Evolutionary conservation across 2,797 vertebrate genomes (phyloP).

Genomic region (Enteromius argenteus): DNA sequence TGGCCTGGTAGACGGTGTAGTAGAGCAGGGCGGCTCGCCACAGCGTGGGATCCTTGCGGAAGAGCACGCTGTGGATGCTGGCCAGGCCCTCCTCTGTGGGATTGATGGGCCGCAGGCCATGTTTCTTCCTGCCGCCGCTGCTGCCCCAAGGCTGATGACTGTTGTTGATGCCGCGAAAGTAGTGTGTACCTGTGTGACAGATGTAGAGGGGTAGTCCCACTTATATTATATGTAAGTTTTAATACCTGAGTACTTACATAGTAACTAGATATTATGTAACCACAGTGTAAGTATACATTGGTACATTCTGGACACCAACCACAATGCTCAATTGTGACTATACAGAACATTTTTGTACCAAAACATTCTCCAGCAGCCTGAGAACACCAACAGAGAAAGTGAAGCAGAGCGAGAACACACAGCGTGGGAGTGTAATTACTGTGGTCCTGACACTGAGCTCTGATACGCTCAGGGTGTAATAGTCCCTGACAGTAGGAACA

Average conservation of each 20-base stretch:
- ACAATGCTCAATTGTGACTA: too few species aligned
- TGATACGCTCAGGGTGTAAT: conserved; percentile 14
- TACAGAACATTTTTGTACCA: too few species aligned
- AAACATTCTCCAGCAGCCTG: neutral
- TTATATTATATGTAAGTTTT: too few species aligned
- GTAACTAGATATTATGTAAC: too few species aligned
- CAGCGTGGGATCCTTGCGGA: conserved; percentile 89
- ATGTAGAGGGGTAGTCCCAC: neutral
- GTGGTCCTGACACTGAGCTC: conserved; percentile 12
- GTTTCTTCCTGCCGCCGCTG: conserved; percentile 79
- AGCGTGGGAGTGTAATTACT: conserved; percentile 25
- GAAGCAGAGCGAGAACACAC: conserved; percentile 23
- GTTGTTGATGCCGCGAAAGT: conserved; percentile 92
- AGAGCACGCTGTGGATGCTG: conserved; percentile 93
- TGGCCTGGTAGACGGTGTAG: conserved; percentile 91
- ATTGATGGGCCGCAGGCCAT: conserved; percentile 87
- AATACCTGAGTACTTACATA: too few species aligned
- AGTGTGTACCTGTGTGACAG: conserved; percentile 87
- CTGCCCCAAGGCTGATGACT: conserved; percentile 90
- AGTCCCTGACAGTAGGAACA: conserved; percentile 28
- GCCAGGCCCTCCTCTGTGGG: conserved; percentile 95
- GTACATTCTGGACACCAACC: too few species aligned
- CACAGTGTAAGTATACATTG: too few species aligned
- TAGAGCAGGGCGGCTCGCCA: conserved; percentile 95
- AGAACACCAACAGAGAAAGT: neutral